phyloP scores from a whole-genome alignment of 2,797 vertebrate genomes.

The Platyrinchus mystaceus region DNA sequence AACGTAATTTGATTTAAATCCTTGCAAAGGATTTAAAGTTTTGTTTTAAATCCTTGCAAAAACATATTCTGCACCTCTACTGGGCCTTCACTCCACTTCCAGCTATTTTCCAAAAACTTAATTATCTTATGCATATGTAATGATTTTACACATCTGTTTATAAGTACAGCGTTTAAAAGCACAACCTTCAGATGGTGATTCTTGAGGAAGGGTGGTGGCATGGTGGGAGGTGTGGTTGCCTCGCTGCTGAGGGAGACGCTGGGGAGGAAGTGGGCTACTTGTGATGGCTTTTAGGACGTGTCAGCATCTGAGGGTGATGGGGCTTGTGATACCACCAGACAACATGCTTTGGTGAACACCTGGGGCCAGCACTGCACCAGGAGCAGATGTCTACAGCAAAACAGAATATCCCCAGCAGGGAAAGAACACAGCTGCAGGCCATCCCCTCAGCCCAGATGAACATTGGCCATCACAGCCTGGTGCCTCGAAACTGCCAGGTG shows the following conservation, averaged over 20 bases:
- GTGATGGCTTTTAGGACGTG: background rate
- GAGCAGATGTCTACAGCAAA: background rate
- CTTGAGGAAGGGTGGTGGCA: background rate
- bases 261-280: background rate
- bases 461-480: accelerated
- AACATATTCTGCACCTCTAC: background rate
- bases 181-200: background rate
- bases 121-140: background rate
- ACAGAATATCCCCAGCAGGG: background rate
- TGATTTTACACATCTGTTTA: accelerated
- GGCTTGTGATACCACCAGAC: background rate
- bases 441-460: background rate
- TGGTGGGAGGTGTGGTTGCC: background rate
- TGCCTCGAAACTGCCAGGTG: background rate
- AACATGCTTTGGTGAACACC: accelerated
- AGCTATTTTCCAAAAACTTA: background rate
- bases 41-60: background rate
- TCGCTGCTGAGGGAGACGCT: background rate
- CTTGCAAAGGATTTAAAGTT: background rate
- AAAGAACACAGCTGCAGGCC: background rate
- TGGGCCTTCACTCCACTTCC: background rate
- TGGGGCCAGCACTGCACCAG: background rate
- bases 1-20: background rate
- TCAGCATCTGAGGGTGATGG: background rate
- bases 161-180: background rate